phyloP scores from a whole-genome alignment of 2,113 vertebrate species.

The Fulica atra region DNA sequence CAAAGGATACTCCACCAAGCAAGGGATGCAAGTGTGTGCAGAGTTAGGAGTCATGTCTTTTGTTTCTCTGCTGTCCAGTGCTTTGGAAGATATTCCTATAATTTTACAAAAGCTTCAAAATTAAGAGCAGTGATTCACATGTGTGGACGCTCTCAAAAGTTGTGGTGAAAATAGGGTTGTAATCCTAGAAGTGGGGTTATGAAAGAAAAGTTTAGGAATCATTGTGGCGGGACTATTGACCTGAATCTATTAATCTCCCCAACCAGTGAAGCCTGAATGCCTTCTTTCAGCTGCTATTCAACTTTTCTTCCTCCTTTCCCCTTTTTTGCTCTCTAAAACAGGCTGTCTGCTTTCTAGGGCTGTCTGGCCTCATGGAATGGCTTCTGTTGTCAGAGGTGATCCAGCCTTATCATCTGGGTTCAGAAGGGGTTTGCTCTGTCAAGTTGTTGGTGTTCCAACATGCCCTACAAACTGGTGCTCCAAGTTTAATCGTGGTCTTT shows the following conservation, averaged over 20 bases:
- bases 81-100: neutral
- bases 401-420: neutral
- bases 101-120: neutral
- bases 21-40: neutral
- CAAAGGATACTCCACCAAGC: neutral
- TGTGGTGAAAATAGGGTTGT: neutral
- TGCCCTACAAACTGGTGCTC: neutral
- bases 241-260: neutral
- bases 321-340: neutral
- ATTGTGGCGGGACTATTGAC: neutral
- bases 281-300: neutral
- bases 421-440: neutral
- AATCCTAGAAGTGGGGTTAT: neutral
- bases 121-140: neutral
- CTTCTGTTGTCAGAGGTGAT: neutral
- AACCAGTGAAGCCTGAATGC: neutral
- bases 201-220: neutral
- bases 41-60: neutral
- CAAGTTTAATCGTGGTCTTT: neutral
- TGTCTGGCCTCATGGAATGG: neutral
- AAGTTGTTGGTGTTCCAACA: neutral
- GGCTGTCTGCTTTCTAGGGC: neutral
- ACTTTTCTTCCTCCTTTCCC: neutral
- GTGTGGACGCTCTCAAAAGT: neutral
- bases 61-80: neutral